Evolutionary conservation across 2,113 vertebrate species (phyloP), one percentile per base, ranked within the genome.

Genomic region (Plecturocebus donacophilus): DNA sequence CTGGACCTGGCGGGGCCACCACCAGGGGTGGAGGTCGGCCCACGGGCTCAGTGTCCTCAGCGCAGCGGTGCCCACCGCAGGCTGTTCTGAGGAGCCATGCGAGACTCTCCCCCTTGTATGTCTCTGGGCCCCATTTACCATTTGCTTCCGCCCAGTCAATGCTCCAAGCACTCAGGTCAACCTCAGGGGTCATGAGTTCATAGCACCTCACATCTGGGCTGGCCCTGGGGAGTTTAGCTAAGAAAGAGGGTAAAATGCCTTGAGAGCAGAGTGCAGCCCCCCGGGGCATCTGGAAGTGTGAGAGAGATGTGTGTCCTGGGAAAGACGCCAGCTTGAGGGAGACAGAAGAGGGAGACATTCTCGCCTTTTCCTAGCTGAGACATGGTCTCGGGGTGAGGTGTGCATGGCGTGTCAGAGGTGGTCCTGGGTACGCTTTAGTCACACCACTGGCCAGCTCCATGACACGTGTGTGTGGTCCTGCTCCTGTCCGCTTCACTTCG

Each of bases 41-140:
- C 4, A 2, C 3, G 5, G 8, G 38, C 7, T 58, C 17, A 49
- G 49, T 32, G 32, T 68, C 17, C 17, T 38, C 64, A 23, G 64
- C 30, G 30, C 40, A 21, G 17, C 16, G 1, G 8, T 8, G 27
- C 5, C 27, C 17, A 35, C 0, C 1, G 8, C 38, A 45, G 21
- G 20, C 9, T 66, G 21, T 27, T 75, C 19, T 35, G 21, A 16
- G 12, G 27, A 76, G 30, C 17, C 20, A 25, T 1, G 3, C 8
- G 66, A 32, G 4, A 8, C 35, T 40, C 19, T 64, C 6, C 23
- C 45, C 6, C 5, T 40, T 40, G 3, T 54, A 20, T 61, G 30
- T 82, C n/a, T 35, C 40, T 11, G 10, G 32, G 21, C 9, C 47
- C 8, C 27, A 27, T 8, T 45, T 6, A 64, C 12, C 61, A n/a